These are phyloP conservation scores for Neotragus moschatus DNA, from an alignment of 2,113 vertebrate genomes.

Conservation along the genomic window DNA sequence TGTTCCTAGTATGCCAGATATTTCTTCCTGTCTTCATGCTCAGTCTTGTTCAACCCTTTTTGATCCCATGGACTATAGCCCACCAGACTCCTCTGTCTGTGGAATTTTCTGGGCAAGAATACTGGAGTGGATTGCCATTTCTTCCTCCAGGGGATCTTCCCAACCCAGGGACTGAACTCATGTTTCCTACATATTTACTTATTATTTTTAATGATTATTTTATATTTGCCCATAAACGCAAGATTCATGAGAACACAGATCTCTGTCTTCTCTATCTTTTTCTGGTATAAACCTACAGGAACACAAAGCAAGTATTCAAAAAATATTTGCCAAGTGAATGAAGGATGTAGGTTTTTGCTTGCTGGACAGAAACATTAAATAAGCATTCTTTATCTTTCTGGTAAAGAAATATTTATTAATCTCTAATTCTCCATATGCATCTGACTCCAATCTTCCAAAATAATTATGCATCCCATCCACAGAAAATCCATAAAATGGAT, in stretches of 20 bases:
- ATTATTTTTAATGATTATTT: not conserved
- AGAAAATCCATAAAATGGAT: not conserved
- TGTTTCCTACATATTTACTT: not conserved
- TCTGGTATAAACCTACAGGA: not conserved
- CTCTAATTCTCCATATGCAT: not conserved
- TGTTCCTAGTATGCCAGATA: not conserved
- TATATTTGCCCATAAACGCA: not conserved
- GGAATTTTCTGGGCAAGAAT: not conserved
- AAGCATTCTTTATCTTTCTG: not conserved
- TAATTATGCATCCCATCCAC: accelerated
- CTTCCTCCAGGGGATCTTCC: not conserved
- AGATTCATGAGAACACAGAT: not conserved
- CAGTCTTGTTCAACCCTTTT: not conserved
- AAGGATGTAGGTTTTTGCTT: not conserved
- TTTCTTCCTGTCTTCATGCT: not conserved
- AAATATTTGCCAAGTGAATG: not conserved
- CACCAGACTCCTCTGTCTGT: not conserved
- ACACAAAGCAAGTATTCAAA: not conserved
- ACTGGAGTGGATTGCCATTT: not conserved
- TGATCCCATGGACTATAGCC: not conserved
- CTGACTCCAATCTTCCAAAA: not conserved
- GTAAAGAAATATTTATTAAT: not conserved
- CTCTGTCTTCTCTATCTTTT: not conserved
- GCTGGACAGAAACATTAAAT: not conserved
- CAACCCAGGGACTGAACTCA: not conserved